Percentiles rank a stretch among this genome's conserved stretches.
phyloP scores from a whole-genome alignment of 1,140 invertebrate genomes.

The Plodia interpunctella region DNA sequence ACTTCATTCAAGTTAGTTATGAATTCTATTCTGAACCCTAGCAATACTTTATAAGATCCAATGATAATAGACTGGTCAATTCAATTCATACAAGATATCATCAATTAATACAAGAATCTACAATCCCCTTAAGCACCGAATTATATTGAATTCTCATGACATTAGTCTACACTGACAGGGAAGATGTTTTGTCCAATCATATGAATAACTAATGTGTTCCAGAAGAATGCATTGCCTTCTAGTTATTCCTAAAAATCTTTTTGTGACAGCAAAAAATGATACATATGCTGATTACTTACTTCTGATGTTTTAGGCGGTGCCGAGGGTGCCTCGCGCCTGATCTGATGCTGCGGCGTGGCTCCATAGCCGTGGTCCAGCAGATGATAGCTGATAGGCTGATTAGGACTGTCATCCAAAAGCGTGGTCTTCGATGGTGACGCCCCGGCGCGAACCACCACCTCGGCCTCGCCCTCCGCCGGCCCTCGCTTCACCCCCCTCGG shows the following conservation, averaged over 20 bases:
- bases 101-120: too few species aligned
- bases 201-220: background rate
- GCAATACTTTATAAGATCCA: too few species aligned
- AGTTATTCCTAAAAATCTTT: background rate
- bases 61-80: too few species aligned
- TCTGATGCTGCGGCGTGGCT: constrained; percentile 86
- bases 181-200: too few species aligned
- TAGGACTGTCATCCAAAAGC: constrained; percentile 71
- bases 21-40: too few species aligned
- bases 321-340: constrained; percentile 76
- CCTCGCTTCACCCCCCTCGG: constrained; percentile 76
- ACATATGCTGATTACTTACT: constrained; percentile 44
- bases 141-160: too few species aligned
- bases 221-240: background rate
- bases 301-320: constrained; percentile 75
- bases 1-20: too few species aligned
- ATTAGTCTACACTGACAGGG: too few species aligned
- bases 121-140: too few species aligned
- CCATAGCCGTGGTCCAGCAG: constrained; percentile 91
- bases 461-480: constrained; percentile 69
- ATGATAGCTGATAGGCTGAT: constrained; percentile 82
- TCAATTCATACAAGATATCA: too few species aligned
- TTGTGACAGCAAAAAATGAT: background rate
- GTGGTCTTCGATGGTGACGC: constrained; percentile 68
- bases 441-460: constrained; percentile 66